A percentile compares a stretch with the other conserved stretches of the same genome.
Conservation (phyloP, 92 coral and sea anemone species). For the Micromussa lordhowensis region DNA sequence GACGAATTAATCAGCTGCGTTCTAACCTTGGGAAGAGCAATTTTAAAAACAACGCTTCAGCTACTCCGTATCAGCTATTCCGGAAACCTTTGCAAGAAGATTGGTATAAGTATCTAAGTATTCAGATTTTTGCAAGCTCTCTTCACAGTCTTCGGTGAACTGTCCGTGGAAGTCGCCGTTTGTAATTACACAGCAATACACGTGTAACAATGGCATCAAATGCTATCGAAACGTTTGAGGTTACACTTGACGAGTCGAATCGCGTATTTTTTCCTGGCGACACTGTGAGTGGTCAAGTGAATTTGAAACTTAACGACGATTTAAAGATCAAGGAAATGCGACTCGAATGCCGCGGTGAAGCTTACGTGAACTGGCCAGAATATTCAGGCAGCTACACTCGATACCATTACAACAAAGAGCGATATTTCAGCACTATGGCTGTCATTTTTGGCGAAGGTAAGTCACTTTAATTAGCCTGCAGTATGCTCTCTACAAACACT, state of each 20-base stretch:
- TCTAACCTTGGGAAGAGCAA: neutral
- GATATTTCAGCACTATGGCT: slow-evolving; percentile 53
- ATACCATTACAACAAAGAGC: slow-evolving; percentile 62
- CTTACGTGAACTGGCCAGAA: slow-evolving; percentile 84
- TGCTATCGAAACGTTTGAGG: slow-evolving; percentile 45
- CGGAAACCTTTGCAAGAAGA: neutral
- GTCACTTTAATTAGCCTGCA: slow-evolving; percentile 16
- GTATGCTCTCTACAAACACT: neutral
- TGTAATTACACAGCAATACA: neutral
- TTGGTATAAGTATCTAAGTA: neutral
- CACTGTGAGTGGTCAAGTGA: slow-evolving; percentile 62
- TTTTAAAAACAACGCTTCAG: neutral
- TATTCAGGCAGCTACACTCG: slow-evolving; percentile 73
- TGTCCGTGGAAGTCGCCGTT: neutral
- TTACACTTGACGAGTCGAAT: slow-evolving; percentile 62
- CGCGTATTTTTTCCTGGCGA: slow-evolving; percentile 73
- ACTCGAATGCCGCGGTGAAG: slow-evolving; percentile 76
- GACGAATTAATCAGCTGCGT: neutral
- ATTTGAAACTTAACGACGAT: slow-evolving; percentile 45
- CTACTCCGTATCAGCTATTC: neutral
- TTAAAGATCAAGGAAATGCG: slow-evolving; percentile 61
- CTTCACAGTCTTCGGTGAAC: neutral
- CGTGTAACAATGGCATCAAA: slow-evolving; percentile 3
- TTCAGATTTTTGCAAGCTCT: neutral
- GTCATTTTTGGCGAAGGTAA: slow-evolving; percentile 62